phyloP scores from a whole-genome alignment of 2,797 vertebrate species.

The Molossus molossus region DNA sequence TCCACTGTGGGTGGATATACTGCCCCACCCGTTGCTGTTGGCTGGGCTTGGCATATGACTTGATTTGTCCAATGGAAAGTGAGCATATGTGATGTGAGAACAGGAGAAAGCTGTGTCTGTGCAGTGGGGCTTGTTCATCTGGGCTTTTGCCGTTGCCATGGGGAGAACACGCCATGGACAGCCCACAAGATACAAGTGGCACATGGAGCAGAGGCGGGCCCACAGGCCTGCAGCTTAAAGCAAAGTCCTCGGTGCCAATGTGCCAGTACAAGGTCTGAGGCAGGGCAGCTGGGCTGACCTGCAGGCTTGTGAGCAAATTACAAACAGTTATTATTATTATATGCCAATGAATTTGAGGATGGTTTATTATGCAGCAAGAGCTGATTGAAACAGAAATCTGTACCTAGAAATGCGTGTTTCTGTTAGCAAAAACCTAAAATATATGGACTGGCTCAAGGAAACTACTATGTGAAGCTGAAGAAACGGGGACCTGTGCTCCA shows the following conservation, averaged over 20 bases:
- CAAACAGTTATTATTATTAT: background rate
- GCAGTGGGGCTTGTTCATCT: background rate
- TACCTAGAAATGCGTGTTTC: conserved; percentile 13
- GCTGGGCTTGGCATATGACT: background rate
- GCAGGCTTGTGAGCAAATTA: background rate
- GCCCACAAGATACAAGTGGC: background rate
- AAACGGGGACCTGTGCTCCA: background rate
- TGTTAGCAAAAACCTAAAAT: conserved; percentile 52
- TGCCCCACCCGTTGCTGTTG: background rate
- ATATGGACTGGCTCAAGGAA: background rate
- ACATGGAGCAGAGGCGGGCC: background rate
- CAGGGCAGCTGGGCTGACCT: background rate
- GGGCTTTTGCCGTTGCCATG: background rate
- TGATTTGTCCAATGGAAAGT: background rate
- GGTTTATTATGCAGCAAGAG: conserved; percentile 31
- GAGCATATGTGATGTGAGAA: background rate
- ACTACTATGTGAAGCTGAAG: conserved; percentile 28
- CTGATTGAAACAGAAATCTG: conserved; percentile 43
- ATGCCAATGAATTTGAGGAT: background rate
- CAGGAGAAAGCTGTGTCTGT: background rate
- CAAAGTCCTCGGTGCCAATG: background rate
- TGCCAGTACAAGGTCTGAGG: background rate
- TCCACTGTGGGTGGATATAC: background rate
- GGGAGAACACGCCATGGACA: background rate
- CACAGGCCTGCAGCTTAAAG: background rate